phyloP scores from a whole-genome alignment of 2,888 invertebrate species.

The Mesorhabditis belari region DNA sequence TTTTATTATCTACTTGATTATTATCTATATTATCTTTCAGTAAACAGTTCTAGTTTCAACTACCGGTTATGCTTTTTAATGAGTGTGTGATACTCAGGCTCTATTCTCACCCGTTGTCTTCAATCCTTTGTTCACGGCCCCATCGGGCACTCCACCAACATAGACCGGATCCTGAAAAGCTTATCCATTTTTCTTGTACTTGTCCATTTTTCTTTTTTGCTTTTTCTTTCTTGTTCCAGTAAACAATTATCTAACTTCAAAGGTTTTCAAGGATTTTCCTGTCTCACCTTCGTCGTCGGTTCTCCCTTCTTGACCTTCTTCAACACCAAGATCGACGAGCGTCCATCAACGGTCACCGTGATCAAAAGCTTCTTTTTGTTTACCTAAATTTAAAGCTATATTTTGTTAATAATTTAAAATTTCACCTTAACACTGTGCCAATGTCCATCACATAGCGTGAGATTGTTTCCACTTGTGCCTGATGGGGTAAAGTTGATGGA shows the following conservation, averaged over 20 bases:
- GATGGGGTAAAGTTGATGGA: constrained; percentile 52
- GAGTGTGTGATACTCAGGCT: too few relatives aligned
- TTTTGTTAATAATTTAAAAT: too few relatives aligned
- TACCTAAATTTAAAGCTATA: constrained; percentile 61
- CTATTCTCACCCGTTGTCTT: constrained; percentile 5
- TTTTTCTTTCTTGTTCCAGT: too few relatives aligned
- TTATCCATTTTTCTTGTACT: too few relatives aligned
- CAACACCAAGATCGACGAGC: constrained; percentile 69
- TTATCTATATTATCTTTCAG: not conserved
- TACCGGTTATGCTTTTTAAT: too few relatives aligned
- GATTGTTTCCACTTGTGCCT: constrained; percentile 47
- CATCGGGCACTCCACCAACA: constrained; percentile 64
- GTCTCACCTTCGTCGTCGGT: constrained; percentile 73
- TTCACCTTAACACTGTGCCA: constrained; percentile 76
- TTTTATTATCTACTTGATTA: not conserved
- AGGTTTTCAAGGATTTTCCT: too few relatives aligned
- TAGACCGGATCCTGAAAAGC: constrained; percentile 82
- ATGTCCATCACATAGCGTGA: constrained; percentile 78
- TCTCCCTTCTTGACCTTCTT: constrained; percentile 62
- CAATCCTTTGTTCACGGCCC: constrained; percentile 34
- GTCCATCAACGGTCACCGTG: constrained; percentile 76
- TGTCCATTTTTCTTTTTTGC: too few relatives aligned
- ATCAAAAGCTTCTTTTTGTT: constrained; percentile 82
- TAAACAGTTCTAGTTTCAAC: not conserved
- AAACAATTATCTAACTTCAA: too few relatives aligned